A percentile compares a stretch with the other conserved stretches of the same genome.
These are phyloP conservation scores for Nylanderia fulva DNA, from an alignment of 1,140 invertebrate species.

Conservation along the genomic window DNA sequence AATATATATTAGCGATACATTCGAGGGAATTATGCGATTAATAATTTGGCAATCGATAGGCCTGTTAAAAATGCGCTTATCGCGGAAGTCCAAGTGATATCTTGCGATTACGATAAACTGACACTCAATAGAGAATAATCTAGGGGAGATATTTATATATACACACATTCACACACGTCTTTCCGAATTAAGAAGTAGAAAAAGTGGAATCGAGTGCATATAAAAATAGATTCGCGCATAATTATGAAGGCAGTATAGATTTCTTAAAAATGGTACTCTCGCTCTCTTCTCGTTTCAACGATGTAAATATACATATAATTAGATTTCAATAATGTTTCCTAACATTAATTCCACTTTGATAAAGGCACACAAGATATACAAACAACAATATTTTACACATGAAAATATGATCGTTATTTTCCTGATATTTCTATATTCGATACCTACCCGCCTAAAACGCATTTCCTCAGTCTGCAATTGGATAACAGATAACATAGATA, in stretches of 20 bases:
- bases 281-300: neutral
- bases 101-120: constrained; percentile 27
- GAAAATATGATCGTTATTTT: constrained; percentile 64
- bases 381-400: constrained; percentile 65
- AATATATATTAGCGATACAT: neutral
- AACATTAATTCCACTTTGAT: constrained; percentile 13
- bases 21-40: neutral
- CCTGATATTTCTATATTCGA: constrained; percentile 38
- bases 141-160: constrained; percentile 32
- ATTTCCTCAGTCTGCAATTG: constrained; percentile 76
- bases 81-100: constrained; percentile 32
- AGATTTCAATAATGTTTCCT: constrained; percentile 13
- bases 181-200: constrained; percentile 48
- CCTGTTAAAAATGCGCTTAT: constrained; percentile 6
- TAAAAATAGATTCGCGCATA: constrained; percentile 41
- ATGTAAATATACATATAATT: constrained; percentile 18
- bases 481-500: constrained; percentile 82
- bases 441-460: constrained; percentile 60
- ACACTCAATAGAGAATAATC: constrained; percentile 37
- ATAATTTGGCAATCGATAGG: constrained; percentile 23
- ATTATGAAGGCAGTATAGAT: constrained; percentile 45
- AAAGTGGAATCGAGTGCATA: constrained; percentile 39
- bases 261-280: constrained; percentile 23
- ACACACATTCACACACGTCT: neutral
- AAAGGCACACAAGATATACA: constrained; percentile 54